These are phyloP conservation scores for Wiebesia pumilae DNA, from an alignment of 1,140 invertebrate genomes.

Conservation along the genomic window DNA sequence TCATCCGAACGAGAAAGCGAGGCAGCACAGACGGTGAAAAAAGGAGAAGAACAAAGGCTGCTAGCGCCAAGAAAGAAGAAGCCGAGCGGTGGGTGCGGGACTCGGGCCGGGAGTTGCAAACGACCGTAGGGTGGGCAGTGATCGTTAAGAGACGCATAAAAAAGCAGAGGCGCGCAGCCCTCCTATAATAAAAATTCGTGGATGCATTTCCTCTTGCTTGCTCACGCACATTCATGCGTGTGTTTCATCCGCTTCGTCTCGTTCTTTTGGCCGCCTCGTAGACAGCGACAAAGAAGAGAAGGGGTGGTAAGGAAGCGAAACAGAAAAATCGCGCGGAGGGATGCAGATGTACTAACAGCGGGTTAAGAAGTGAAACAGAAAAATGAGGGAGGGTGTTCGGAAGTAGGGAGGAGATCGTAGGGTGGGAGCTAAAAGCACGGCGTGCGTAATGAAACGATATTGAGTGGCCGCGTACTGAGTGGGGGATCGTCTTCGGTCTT, in stretches of 20 bases:
- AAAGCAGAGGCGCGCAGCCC: conserved; percentile 35
- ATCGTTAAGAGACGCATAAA: conserved; percentile 63
- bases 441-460: conserved; percentile 74
- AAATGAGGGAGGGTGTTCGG: conserved; percentile 10
- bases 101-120: background rate
- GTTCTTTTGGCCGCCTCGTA: background rate
- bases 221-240: background rate
- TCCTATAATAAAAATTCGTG: conserved; percentile 72
- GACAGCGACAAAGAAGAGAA: conserved; percentile 23
- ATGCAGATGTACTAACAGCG: conserved; percentile 5
- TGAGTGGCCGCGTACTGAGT: conserved; percentile 62
- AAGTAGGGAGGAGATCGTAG: background rate
- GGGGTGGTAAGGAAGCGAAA: conserved; percentile 38
- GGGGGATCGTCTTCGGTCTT: conserved; percentile 65
- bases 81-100: background rate
- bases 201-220: conserved; percentile 14
- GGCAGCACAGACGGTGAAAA: conserved; percentile 1
- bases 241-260: background rate
- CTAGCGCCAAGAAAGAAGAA: background rate
- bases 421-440: background rate
- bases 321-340: conserved; percentile 49
- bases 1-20: conserved; percentile 20
- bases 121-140: conserved; percentile 57
- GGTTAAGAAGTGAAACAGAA: conserved; percentile 24
- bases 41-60: conserved; percentile 25